Base-by-base conservation (phyloP, 2,888 invertebrate genomes). In the Ectropis crepuscularia region DNA sequence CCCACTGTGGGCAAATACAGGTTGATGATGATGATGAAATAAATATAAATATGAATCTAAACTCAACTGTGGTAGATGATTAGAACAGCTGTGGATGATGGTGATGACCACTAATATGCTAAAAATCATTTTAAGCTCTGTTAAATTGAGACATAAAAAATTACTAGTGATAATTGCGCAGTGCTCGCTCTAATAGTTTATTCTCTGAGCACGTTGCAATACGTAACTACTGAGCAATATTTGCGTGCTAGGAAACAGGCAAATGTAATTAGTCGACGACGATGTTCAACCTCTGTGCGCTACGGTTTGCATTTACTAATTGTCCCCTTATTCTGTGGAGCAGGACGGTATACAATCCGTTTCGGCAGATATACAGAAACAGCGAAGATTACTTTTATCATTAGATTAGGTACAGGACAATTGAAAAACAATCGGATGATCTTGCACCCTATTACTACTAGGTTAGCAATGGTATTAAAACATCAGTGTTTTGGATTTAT, bases 231-330 rank as follows among this genome's bases (percentile, higher is more conserved):
- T 28, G 16, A 68, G 77, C 69, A 75, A 79, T 82, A 80, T 77
- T 77, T 75, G 75, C 74, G 74, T 73, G 75, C 75, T 67, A 73
- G 72, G 70, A 68, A 73, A 70, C 74, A 73, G 67, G 75, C 72
- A 73, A 77, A 77, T 77, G 76, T 79, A 77, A 80, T 80, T 79
- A 80, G 75, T 71, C 67, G 71, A 69, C 72, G 71, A 72, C 73
- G 69, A 69, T 59, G 69, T 67, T 65, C 70, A 57, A 67, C 68
- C 66, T 63, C 63, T 61, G 67, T 57, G 53, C 59, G 53, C 58
- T 71, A 71, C 65, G 72, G 76, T 76, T 77, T 76, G 76, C 74
- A 72, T 76, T 76, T 74, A 72, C 76, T 77, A 77, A 79, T 79
- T 78, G 76, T 77, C 72, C 70, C 72, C 66, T 74, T 76, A 73